A percentile compares a stretch with the other conserved stretches of the same genome.
These are phyloP conservation scores for Nomada fabriciana DNA, from an alignment of 2,888 invertebrate species.

Conservation along the genomic window DNA sequence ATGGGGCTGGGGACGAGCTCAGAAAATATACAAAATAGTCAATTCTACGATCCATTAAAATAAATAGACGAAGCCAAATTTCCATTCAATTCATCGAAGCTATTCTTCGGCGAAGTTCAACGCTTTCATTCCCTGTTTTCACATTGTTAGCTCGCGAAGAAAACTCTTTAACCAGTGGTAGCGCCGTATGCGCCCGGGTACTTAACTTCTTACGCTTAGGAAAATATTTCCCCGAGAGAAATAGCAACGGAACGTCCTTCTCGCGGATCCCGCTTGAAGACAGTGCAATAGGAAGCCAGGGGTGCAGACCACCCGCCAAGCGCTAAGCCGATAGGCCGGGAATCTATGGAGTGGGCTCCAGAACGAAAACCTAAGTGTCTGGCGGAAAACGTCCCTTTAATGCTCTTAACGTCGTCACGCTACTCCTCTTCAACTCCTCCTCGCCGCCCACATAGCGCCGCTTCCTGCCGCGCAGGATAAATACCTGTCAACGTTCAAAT, in stretches of 20 bases:
- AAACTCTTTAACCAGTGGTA: conserved; percentile 55
- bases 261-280: conserved; percentile 49
- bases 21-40: conserved; percentile 18
- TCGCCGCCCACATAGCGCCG: conserved; percentile 62
- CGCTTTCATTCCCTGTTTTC: background rate
- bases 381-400: conserved; percentile 83
- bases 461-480: conserved; percentile 79
- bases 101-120: background rate
- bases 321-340: conserved; percentile 83
- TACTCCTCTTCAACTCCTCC: conserved; percentile 66
- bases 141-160: conserved; percentile 26
- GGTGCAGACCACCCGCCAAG: conserved; percentile 79
- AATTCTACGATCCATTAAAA: background rate
- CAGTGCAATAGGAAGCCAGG: conserved; percentile 59
- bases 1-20: conserved; percentile 55
- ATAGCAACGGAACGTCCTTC: conserved; percentile 46
- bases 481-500: conserved; percentile 81
- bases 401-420: conserved; percentile 82
- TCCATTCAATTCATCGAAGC: background rate
- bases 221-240: conserved; percentile 77
- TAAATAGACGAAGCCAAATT: background rate
- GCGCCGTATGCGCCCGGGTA: conserved; percentile 53
- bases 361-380: conserved; percentile 81
- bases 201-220: conserved; percentile 75
- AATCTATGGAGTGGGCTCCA: conserved; percentile 79